These are phyloP conservation scores for Catocala fraxini DNA, from an alignment of 2,888 invertebrate species.

Conservation along the genomic window DNA sequence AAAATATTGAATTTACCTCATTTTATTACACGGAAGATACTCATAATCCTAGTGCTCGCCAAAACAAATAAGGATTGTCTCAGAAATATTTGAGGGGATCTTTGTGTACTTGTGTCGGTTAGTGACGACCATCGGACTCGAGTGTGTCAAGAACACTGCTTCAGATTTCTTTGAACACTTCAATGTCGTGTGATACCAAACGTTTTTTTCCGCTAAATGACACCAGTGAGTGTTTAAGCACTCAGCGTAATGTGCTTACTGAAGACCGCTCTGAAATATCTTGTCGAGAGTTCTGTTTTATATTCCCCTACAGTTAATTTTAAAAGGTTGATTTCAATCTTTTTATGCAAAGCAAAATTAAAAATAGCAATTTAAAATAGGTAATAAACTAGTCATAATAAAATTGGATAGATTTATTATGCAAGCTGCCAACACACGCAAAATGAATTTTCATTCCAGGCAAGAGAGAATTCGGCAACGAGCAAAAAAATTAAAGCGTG, in stretches of 20 bases:
- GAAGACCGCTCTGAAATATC: not conserved
- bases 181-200: slow-evolving; percentile 28
- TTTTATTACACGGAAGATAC: slow-evolving; percentile 3
- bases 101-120: slow-evolving; percentile 9
- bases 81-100: slow-evolving; percentile 16
- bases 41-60: not conserved
- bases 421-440: not conserved
- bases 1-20: slow-evolving; percentile 7
- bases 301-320: not conserved
- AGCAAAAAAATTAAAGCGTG: slow-evolving; percentile 23
- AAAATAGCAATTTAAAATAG: too few relatives aligned
- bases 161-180: slow-evolving; percentile 42
- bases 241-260: slow-evolving; percentile 18
- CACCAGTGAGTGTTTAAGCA: slow-evolving; percentile 15
- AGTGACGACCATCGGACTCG: slow-evolving; percentile 12
- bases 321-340: slow-evolving; percentile 1
- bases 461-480: slow-evolving; percentile 25
- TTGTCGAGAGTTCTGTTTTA: slow-evolving; percentile 6
- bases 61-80: slow-evolving; percentile 19
- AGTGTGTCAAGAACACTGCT: slow-evolving; percentile 36
- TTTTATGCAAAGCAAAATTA: too few relatives aligned
- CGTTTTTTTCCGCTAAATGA: slow-evolving; percentile 29
- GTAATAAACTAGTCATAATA: too few relatives aligned
- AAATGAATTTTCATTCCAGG: slow-evolving; percentile 12
- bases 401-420: too few relatives aligned